A percentile compares a stretch with the other conserved stretches of the same genome.
Conservation (phyloP, 1,140 invertebrate genomes). For the Drosophila pruinosa region DNA sequence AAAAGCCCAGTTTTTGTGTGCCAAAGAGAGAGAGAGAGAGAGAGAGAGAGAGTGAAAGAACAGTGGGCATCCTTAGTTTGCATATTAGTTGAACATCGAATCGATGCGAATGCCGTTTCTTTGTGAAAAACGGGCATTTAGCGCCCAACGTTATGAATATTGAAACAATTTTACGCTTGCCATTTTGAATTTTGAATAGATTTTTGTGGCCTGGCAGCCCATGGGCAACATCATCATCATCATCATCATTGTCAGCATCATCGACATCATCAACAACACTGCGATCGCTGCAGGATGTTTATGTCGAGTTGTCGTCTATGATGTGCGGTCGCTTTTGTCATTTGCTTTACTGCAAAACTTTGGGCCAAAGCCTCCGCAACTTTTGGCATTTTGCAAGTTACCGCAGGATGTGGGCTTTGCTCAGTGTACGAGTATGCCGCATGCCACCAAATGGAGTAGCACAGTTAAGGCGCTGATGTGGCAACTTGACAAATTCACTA, state of each 20-base stretch:
- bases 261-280: background rate
- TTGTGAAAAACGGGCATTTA: constrained; percentile 69
- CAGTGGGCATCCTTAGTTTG: constrained; percentile 22
- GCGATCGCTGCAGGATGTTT: constrained; percentile 6
- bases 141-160: constrained; percentile 79
- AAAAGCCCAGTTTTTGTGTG: constrained; percentile 19
- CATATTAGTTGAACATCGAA: constrained; percentile 37
- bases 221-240: background rate
- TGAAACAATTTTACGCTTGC: constrained; percentile 81
- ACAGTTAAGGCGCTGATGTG: constrained; percentile 19
- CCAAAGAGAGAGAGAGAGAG: background rate
- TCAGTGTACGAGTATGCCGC: no score
- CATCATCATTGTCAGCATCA: background rate
- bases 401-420: constrained; percentile 25
- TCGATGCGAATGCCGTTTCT: constrained; percentile 24
- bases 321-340: constrained; percentile 26
- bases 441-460: constrained; percentile 12
- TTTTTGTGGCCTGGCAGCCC: constrained; percentile 27
- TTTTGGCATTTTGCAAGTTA: constrained; percentile 7
- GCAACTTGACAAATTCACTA: constrained; percentile 22
- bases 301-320: constrained; percentile 3
- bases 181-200: constrained; percentile 79
- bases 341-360: constrained; percentile 27
- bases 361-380: constrained; percentile 12
- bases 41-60: background rate